Percentiles rank a stretch among this genome's conserved stretches.
Conservation (phyloP, 35 echinoderm and acorn worm species). For the Diadema setosum region DNA sequence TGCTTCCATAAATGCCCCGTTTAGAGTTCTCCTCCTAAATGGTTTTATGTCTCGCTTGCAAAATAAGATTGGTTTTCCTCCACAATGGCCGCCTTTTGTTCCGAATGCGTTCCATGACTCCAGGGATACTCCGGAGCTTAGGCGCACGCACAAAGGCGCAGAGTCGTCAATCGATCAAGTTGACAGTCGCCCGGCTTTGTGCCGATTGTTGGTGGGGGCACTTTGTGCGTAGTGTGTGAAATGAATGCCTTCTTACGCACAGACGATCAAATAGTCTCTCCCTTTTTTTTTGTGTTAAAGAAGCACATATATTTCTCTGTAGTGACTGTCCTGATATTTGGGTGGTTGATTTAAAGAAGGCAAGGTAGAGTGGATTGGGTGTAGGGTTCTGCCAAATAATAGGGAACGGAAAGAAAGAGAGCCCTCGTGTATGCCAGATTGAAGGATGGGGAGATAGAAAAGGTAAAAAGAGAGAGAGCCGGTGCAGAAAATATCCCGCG, state of each 20-base stretch:
- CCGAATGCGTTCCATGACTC: background rate
- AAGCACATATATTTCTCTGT: too few relatives aligned
- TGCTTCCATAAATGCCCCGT: background rate
- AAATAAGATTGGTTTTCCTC: background rate
- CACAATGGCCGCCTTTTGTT: background rate
- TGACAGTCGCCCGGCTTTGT: background rate
- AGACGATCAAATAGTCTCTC: slow-evolving; percentile 13
- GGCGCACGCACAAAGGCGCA: background rate
- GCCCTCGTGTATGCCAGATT: too few relatives aligned
- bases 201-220: background rate
- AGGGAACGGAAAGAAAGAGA: too few relatives aligned
- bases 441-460: too few relatives aligned
- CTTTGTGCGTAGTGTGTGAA: background rate
- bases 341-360: too few relatives aligned
- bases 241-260: background rate
- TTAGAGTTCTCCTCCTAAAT: background rate
- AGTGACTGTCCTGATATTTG: too few relatives aligned
- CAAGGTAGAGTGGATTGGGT: too few relatives aligned
- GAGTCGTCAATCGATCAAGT: slow-evolving; percentile 31
- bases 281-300: too few relatives aligned
- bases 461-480: too few relatives aligned
- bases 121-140: background rate
- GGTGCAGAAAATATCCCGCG: too few relatives aligned
- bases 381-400: too few relatives aligned
- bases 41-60: background rate